Conservation (phyloP, 2,888 invertebrate species). For the Lasioglossum morio region DNA sequence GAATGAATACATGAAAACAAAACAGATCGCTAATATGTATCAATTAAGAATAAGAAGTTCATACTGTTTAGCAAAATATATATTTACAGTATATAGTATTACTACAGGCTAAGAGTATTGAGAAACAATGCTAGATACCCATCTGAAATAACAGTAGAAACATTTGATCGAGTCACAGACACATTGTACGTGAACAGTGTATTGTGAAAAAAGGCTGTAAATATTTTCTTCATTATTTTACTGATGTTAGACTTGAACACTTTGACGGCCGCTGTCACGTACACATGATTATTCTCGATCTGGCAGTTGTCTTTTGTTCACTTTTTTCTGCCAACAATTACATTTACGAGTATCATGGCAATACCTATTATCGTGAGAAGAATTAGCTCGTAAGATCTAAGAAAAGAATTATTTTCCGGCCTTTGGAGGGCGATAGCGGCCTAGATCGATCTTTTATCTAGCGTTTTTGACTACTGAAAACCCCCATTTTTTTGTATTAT, state of each 20-base stretch:
- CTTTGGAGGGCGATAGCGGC: no score
- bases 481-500: no score
- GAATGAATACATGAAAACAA: slow-evolving; percentile 56
- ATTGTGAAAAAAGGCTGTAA: not conserved
- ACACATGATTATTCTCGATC: not conserved
- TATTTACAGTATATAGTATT: slow-evolving; percentile 72
- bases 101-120: slow-evolving; percentile 80
- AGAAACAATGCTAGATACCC: slow-evolving; percentile 77
- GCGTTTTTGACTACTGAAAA: no score
- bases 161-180: slow-evolving; percentile 32
- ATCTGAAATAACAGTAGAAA: slow-evolving; percentile 54
- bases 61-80: slow-evolving; percentile 58
- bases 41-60: slow-evolving; percentile 56
- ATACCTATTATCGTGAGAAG: not conserved
- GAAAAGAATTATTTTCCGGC: not conserved
- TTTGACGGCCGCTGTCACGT: slow-evolving; percentile 4
- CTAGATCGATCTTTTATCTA: no score
- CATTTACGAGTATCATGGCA: not conserved
- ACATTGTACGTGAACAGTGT: not conserved
- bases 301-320: not conserved
- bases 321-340: slow-evolving; percentile 1
- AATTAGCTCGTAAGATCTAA: not conserved
- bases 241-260: not conserved
- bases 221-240: not conserved
- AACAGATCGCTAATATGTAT: slow-evolving; percentile 59